phyloP scores from a whole-genome alignment of 92 coral and sea anemone species.

The Parazoanthus atlanticus region DNA sequence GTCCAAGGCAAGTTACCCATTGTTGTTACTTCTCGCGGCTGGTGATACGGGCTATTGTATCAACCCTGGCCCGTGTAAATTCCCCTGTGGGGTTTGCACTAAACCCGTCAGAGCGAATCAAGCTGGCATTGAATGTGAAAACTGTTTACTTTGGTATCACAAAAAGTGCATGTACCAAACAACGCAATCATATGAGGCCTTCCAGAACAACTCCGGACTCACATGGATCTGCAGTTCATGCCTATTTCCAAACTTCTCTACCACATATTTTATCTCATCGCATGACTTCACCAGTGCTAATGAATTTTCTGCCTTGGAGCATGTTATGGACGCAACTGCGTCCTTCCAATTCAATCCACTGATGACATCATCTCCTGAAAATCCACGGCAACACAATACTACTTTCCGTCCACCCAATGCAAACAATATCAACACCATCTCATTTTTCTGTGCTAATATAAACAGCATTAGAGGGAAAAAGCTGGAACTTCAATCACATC shows the following conservation, averaged over 20 bases:
- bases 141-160: neutral
- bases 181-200: slow-evolving; percentile 14
- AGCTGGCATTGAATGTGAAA: neutral
- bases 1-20: slow-evolving; percentile 8
- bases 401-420: neutral
- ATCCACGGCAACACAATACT: neutral
- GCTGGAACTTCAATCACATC: slow-evolving; percentile 38
- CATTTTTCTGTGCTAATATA: slow-evolving; percentile 23
- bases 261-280: neutral
- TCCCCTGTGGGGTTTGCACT: neutral
- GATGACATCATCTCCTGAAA: neutral
- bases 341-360: slow-evolving; percentile 5
- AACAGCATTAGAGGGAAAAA: slow-evolving; percentile 48
- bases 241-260: slow-evolving; percentile 47
- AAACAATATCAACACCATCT: neutral
- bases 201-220: slow-evolving; percentile 30
- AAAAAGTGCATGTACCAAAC: slow-evolving; percentile 2
- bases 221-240: slow-evolving; percentile 47
- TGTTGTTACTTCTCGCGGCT: neutral
- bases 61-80: neutral
- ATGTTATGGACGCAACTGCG: neutral
- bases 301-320: slow-evolving; percentile 6
- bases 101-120: slow-evolving; percentile 10
- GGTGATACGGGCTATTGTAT: slow-evolving; percentile 5
- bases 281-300: neutral